Evolutionary conservation across 1,140 invertebrate species (phyloP), one percentile per base, ranked within the genome.

Genomic region (Formica selysi): DNA sequence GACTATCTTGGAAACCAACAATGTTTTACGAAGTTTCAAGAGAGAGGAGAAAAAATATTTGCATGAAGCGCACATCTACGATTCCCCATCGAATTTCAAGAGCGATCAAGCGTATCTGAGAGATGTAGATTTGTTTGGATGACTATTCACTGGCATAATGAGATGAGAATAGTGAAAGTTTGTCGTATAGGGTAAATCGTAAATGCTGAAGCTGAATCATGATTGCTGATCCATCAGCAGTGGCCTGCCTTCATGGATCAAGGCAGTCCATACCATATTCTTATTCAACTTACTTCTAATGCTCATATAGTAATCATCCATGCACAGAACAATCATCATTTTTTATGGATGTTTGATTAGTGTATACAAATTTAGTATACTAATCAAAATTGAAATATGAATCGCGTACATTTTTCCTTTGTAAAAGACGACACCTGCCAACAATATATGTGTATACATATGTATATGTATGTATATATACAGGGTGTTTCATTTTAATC

Each of bases 81-180:
- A 61, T 81, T 83, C 36, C 16, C 54, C 48, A 19, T 83, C 54
- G 41, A 38, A 36, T 71, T 71, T 71, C 48, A 36, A 80, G 57
- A 51, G 29, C 54, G 38, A 48, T 83, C 79, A 19, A 36, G 54
- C 79, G 1, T 74, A 83, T 73, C 68, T 48, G 26, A 32, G n/a
- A 44, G 19, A 71, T 19, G 36, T 22, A 38, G 29, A 83, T 83
- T 61, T 80, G 48, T 80, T 61, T 62, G 48, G 29, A 83, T 83
- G 79, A 83, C 68, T 83, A 61, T 73, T n/a, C 22, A 38, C 26
- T 61, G 19, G 68, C 26, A 83, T 74, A 83, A 83, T 83, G 68
- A 81, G 67, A 73, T 81, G 68, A 74, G 79, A 83, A 73, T 61
- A 61, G 79, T 83, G 79, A 83, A 83, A 83, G 79, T 83, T 83